Evolutionary conservation across 2,113 vertebrate species (phyloP), one percentile per base, ranked within the genome.

Genomic region (Tychaedon coryphoeus): DNA sequence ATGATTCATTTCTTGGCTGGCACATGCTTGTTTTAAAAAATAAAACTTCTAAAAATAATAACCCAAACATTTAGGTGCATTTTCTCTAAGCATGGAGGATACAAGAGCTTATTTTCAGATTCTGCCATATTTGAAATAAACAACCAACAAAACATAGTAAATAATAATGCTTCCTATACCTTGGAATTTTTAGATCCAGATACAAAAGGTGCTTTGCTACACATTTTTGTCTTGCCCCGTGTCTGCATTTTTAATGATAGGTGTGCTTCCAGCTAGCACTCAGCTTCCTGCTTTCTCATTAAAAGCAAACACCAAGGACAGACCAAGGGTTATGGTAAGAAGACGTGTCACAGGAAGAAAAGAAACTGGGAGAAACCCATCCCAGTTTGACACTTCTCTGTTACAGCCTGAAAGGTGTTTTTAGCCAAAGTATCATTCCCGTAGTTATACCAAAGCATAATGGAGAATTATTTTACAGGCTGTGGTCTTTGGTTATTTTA

Each of bases 281-380:
- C 60, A 51, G 26, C 90, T 76, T 91, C 80, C 87, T 80, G 72
- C 81, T 84, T 88, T 90, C 94, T 96, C 93, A 80, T 95, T 96
- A 94, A 95, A 94, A 90, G 85, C 84, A 75, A 60, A 84, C 51
- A 70, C 69, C 48, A 62, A 78, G 62, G 88, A 70, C 51, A 82
- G 58, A 79, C 34, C 56, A 60, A 56, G 69, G 88, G 91, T 84
- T 91, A 64, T 6, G 20, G 61, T 58, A 73, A 91, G 87, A 95
- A 75, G 78, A 88, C 0, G 16, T 74, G 57, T 81, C 82, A 54
- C 25, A 50, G 81, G 70, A 87, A 93, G 72, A 70, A 90, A 87
- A 84, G 79, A 20, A 62, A 38, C 26, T 48, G 51, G 70, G 47
- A 74, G 57, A 92, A 92, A 56, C 57, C 33, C 54, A 58, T 65